Percentiles rank a stretch among this genome's conserved stretches.
phyloP scores from a whole-genome alignment of 2,113 vertebrate species.

The Hylia prasina region DNA sequence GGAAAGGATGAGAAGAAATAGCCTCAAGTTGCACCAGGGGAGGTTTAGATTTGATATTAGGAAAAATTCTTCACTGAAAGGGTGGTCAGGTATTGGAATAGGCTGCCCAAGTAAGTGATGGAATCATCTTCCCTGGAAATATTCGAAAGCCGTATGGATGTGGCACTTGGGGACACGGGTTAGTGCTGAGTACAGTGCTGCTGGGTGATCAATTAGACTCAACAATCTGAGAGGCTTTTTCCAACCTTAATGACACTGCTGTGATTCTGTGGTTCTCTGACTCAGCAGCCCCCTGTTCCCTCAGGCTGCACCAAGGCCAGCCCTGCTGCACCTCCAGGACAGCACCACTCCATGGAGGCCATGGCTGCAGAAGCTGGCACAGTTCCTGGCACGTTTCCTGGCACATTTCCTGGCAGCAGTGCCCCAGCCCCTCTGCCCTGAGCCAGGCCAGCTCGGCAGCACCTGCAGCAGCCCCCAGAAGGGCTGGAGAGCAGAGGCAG shows the following conservation, averaged over 20 bases:
- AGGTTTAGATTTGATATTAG: background rate
- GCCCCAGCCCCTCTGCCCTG: background rate
- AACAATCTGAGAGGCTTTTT: background rate
- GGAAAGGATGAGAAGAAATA: background rate
- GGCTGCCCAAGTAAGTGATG: background rate
- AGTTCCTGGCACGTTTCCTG: background rate
- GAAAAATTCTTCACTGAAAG: background rate
- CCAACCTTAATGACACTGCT: background rate
- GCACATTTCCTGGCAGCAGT: background rate
- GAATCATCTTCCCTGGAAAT: background rate
- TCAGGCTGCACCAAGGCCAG: background rate
- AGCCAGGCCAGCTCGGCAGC: background rate
- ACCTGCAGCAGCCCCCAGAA: background rate
- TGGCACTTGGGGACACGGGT: background rate
- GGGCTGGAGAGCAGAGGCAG: background rate
- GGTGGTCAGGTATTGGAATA: background rate
- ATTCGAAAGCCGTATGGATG: background rate
- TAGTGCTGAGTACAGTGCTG: background rate
- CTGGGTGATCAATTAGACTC: background rate
- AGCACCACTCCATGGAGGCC: accelerated
- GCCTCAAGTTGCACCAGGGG: background rate
- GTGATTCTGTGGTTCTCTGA: background rate
- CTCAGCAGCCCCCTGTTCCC: background rate
- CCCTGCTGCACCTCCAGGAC: background rate
- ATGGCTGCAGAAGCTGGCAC: background rate